phyloP scores from a whole-genome alignment of 2,888 invertebrate species.

The Polydrusus tereticollis region DNA sequence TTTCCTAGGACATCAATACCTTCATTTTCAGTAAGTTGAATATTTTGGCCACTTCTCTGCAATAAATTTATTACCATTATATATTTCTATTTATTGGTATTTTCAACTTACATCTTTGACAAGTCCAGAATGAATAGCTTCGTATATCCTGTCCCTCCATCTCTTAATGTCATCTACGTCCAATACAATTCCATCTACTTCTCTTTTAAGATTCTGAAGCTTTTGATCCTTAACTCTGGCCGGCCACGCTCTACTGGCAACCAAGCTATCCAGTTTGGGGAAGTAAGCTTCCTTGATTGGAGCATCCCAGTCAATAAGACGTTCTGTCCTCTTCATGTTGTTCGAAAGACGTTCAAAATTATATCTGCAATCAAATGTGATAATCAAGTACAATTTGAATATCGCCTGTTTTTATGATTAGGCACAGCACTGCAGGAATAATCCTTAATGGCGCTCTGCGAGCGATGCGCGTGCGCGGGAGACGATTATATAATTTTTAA shows the following conservation, averaged over 20 bases:
- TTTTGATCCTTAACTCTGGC: conserved; percentile 73
- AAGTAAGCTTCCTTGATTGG: conserved; percentile 86
- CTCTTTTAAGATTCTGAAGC: conserved; percentile 75
- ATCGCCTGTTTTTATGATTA: too few relatives aligned
- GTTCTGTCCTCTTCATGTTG: conserved; percentile 73
- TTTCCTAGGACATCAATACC: conserved; percentile 87
- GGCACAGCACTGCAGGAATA: too few relatives aligned
- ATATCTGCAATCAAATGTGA: conserved; percentile 67
- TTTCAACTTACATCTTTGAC: conserved; percentile 67
- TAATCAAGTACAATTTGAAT: too few relatives aligned
- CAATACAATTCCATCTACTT: conserved; percentile 75
- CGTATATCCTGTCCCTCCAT: conserved; percentile 81
- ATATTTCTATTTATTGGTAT: neutral
- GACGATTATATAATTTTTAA: too few relatives aligned
- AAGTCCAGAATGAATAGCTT: conserved; percentile 77
- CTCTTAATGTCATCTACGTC: conserved; percentile 80
- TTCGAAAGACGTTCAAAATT: conserved; percentile 84
- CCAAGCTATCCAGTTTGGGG: conserved; percentile 84
- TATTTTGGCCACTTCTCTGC: conserved; percentile 72
- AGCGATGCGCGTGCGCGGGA: too few relatives aligned
- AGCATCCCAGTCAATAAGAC: conserved; percentile 75
- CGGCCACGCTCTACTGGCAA: conserved; percentile 81
- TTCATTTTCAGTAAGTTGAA: conserved; percentile 73
- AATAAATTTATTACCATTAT: too few relatives aligned
- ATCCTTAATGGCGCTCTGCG: too few relatives aligned